Base-by-base conservation (phyloP, 2,888 invertebrate genomes). In the Pollenia griseotomentosa region DNA sequence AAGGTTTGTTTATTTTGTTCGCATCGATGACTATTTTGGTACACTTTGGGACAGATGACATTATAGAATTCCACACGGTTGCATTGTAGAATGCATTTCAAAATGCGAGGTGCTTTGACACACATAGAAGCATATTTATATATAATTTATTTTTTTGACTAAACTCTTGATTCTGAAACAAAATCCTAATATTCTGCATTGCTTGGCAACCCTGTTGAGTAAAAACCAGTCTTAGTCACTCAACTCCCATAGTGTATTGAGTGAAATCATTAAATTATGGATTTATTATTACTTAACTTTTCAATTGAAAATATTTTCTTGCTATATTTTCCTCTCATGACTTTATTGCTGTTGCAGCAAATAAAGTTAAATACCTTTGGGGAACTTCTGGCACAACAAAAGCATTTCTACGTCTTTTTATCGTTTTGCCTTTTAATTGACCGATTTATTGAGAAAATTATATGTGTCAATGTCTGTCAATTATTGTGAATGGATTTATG, bases 301-400 rank as follows among this genome's bases (percentile, higher is more conserved):
- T 55, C 33, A 55, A 63, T 78, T 61, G n/a, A 48, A 83, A 74
- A 59, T 46, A 51, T 68, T 44, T 75, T 48, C 33, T 14, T 48
- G 16, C 3, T 19, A 14, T 16, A 57, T 74, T 77, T 66, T 55
- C 55, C 40, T 80, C 42, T 61, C 14, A 53, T 14, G 12, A 14
- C 8, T 48, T 44, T 53, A 11, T 48, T 65, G 57, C 33, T 40
- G 42, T 11, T 42, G 68, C 14, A 51, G 66, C 19, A 42, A 78
- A 48, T 40, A 57, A 74, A 63, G 16, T 19, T 16, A 53, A 70
- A 71, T 75, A 75, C 74, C 81, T 91, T 33, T 88, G 85, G 89
- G 88, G 91, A 89, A 90, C 77, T 89, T 90, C 89, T 91, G 89
- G 89, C 89, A 89, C 88, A 90, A 91, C 89, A 90, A 89, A 89